Conservation (phyloP, 2,797 vertebrate genomes). For the Xenops minutus region DNA sequence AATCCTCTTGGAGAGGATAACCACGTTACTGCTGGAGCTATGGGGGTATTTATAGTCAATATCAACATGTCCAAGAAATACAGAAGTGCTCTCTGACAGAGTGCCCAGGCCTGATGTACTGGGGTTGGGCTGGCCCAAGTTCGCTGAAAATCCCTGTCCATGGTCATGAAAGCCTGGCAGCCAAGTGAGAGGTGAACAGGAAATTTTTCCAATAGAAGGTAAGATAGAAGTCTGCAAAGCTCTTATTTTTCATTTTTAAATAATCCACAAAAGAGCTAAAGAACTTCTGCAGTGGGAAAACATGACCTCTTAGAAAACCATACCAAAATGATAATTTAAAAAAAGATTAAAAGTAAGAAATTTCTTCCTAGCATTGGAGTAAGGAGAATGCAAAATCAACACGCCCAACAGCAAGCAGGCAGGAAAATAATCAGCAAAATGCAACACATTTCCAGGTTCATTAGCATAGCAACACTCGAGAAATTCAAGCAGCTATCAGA, state of each 20-base stretch:
- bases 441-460: not conserved
- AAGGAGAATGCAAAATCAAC: not conserved
- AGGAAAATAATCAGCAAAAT: not conserved
- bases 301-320: not conserved
- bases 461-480: not conserved
- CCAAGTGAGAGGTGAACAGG: not conserved
- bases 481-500: not conserved
- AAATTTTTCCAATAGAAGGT: not conserved
- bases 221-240: not conserved
- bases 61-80: rapidly evolving
- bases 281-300: not conserved
- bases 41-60: not conserved
- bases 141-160: not conserved
- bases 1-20: not conserved
- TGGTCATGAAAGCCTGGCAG: not conserved
- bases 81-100: not conserved
- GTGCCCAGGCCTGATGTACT: not conserved
- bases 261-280: not conserved
- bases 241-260: not conserved
- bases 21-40: not conserved
- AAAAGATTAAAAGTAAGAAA: not conserved
- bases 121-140: not conserved
- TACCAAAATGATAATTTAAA: rapidly evolving
- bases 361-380: not conserved
- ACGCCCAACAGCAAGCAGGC: not conserved